phyloP scores from a whole-genome alignment of 1,140 invertebrate genomes.

The Cherax destructor region DNA sequence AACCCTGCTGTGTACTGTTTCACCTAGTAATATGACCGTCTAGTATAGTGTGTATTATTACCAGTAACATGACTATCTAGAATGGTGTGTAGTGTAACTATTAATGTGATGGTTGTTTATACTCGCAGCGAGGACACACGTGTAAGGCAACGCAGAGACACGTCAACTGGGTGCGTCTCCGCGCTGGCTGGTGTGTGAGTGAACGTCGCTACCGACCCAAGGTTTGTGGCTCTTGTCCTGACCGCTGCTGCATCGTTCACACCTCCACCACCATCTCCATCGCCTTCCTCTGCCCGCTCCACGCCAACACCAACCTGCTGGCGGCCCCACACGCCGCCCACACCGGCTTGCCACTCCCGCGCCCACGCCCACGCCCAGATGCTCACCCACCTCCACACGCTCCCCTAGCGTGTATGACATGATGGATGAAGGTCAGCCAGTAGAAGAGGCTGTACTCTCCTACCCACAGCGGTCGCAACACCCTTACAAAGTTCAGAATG shows the following conservation, averaged over 20 bases:
- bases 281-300: conserved; percentile 57
- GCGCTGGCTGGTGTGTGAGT: conserved; percentile 81
- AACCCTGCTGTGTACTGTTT: too few species aligned
- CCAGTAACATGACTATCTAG: too few species aligned
- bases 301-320: conserved; percentile 44
- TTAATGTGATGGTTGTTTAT: not conserved
- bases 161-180: conserved; percentile 77
- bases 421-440: conserved; percentile 55
- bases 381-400: conserved; percentile 2
- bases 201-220: conserved; percentile 80
- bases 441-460: conserved; percentile 17
- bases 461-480: not conserved
- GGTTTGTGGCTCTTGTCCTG: conserved; percentile 80
- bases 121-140: conserved; percentile 77
- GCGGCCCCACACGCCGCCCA: not conserved
- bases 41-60: too few species aligned
- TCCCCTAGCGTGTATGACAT: conserved; percentile 61
- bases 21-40: too few species aligned
- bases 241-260: conserved; percentile 72
- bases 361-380: not conserved
- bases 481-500: not conserved
- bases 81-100: too few species aligned
- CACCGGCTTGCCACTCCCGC: not conserved
- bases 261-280: conserved; percentile 62
- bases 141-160: conserved; percentile 81